phyloP scores from a whole-genome alignment of 2,113 vertebrate species.

The Ibidorhyncha struthersii region DNA sequence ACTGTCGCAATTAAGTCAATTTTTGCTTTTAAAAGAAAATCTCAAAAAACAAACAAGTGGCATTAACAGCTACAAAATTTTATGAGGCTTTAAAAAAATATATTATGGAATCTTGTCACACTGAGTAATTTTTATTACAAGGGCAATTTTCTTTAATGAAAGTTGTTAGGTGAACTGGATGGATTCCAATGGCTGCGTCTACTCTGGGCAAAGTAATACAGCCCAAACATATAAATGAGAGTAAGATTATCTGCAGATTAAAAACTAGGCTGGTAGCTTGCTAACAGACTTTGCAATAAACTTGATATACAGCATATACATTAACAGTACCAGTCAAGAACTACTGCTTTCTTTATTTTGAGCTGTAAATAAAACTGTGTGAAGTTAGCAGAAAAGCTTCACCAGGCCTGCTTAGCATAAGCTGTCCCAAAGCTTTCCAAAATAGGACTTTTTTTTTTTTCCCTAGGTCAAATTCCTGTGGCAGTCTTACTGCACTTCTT shows the following conservation, averaged over 20 bases:
- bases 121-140: constrained; percentile 61
- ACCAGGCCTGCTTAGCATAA: neutral
- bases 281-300: constrained; percentile 35
- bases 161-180: constrained; percentile 57
- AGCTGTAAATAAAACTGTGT: constrained; percentile 34
- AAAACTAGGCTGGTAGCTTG: constrained; percentile 13
- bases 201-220: neutral
- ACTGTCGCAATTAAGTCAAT: neutral
- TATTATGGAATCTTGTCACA: constrained; percentile 47
- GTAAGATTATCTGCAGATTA: constrained; percentile 48
- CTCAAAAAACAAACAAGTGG: neutral
- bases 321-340: neutral
- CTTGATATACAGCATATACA: neutral
- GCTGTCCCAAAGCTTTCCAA: neutral
- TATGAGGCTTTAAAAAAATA: constrained; percentile 51
- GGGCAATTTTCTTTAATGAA: constrained; percentile 61
- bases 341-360: neutral
- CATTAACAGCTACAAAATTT: constrained; percentile 30
- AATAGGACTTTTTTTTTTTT: neutral
- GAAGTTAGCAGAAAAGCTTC: neutral
- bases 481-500: neutral
- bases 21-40: constrained; percentile 36
- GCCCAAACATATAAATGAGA: constrained; percentile 30
- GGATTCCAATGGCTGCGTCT: constrained; percentile 25
- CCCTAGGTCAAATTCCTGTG: neutral